Evolutionary conservation across 2,113 vertebrate genomes (phyloP).

Genomic region (Rattus rattus): DNA sequence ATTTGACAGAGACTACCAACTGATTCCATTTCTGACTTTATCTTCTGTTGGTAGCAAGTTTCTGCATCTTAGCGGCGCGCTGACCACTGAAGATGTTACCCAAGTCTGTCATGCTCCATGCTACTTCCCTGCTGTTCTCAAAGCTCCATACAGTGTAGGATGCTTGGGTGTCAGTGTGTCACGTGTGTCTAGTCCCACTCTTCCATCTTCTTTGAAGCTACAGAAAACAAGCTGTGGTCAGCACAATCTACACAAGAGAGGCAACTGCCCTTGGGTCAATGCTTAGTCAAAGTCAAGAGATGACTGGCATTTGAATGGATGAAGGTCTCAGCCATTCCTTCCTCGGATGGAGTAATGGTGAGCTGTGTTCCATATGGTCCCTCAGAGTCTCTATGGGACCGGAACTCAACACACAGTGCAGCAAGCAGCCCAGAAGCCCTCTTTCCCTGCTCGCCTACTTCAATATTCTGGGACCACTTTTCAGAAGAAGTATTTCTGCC

Average conservation of each 20-base stretch:
- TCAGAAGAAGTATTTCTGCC: not conserved
- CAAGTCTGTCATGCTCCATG: rapidly evolving
- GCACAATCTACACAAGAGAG: not conserved
- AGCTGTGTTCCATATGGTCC: not conserved
- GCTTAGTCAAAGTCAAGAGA: not conserved
- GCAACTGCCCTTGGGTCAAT: not conserved
- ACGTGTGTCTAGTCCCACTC: no score
- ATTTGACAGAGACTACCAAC: not conserved
- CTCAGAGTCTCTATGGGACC: not conserved
- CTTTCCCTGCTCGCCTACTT: not conserved
- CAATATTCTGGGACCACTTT: not conserved
- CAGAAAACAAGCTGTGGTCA: not conserved
- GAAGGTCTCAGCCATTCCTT: not conserved
- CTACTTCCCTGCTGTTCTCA: no score
- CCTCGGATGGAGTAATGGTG: not conserved
- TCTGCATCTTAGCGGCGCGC: not conserved
- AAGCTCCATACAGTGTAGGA: not conserved
- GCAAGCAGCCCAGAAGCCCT: not conserved
- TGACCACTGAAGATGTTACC: not conserved
- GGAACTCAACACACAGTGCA: not conserved
- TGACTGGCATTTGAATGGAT: not conserved
- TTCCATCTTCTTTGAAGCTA: not conserved
- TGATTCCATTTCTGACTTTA: not conserved
- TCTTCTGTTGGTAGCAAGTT: not conserved
- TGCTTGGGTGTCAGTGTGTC: rapidly evolving